Percentiles rank a stretch among this genome's conserved stretches.
phyloP scores from a whole-genome alignment of 2,797 vertebrate species.

The Coracias cyanogaster region DNA sequence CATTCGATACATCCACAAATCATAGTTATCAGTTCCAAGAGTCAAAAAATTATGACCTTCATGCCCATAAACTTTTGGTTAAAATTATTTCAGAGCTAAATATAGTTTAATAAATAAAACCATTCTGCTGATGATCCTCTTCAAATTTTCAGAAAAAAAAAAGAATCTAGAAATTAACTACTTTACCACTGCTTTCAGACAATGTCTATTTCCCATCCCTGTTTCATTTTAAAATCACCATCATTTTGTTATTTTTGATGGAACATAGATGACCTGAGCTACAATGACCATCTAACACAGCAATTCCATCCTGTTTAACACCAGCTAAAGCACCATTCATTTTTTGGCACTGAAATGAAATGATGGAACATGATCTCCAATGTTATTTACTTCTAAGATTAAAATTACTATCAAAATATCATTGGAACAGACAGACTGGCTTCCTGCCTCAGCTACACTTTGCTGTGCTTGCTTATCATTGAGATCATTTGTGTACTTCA shows the following conservation, averaged over 20 bases:
- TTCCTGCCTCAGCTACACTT: constrained; percentile 26
- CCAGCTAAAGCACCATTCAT: neutral
- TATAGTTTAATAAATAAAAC: neutral
- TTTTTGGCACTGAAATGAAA: constrained; percentile 39
- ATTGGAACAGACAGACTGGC: constrained; percentile 41
- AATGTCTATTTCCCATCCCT: neutral
- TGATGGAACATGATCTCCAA: neutral
- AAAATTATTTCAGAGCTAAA: neutral
- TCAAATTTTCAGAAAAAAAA: neutral
- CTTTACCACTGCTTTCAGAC: neutral
- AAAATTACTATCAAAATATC: constrained; percentile 63
- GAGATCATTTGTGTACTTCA: constrained; percentile 16
- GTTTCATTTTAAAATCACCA: neutral
- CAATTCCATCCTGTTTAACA: neutral
- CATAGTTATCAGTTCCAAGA: neutral
- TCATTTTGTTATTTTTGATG: neutral
- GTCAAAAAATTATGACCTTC: neutral
- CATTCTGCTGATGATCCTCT: neutral
- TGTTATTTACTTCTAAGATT: constrained; percentile 58
- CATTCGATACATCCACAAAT: neutral
- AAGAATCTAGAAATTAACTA: neutral
- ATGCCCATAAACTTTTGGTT: neutral
- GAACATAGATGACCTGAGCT: neutral
- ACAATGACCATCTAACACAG: neutral
- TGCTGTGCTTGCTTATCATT: neutral